A percentile compares a stretch with the other conserved stretches of the same genome.
phyloP scores from a whole-genome alignment of 53 echinoderm and acorn worm genomes.

The Crossaster papposus region DNA sequence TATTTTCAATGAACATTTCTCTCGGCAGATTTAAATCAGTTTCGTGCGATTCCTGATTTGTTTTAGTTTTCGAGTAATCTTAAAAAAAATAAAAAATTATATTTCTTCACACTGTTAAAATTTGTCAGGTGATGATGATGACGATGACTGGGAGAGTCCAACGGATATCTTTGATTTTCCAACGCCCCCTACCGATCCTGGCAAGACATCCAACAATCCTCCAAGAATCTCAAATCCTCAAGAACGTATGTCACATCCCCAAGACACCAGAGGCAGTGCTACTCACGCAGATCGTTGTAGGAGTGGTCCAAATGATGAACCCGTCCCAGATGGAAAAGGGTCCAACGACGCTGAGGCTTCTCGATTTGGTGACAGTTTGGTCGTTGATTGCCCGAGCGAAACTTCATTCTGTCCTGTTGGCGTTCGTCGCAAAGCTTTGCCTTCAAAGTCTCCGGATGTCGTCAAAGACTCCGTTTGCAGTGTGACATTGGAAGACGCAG shows the following conservation, averaged over 20 bases:
- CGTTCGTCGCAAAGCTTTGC: not conserved
- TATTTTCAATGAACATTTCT: too few relatives aligned
- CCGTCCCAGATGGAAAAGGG: not conserved
- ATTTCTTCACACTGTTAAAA: too few relatives aligned
- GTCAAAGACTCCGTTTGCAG: not conserved
- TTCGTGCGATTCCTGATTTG: too few relatives aligned
- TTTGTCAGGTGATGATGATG: not conserved
- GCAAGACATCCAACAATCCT: not conserved
- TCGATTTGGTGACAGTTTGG: not conserved
- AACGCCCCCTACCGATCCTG: not conserved
- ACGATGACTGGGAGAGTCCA: not conserved
- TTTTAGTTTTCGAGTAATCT: too few relatives aligned
- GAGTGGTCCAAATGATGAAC: not conserved
- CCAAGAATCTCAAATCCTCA: too few relatives aligned
- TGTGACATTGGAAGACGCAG: not conserved
- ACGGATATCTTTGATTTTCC: conserved; percentile 29
- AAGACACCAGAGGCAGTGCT: not conserved
- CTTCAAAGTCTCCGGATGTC: not conserved
- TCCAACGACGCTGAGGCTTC: not conserved
- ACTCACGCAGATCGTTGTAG: not conserved
- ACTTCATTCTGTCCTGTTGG: not conserved
- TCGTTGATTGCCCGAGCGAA: not conserved
- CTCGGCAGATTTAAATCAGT: too few relatives aligned
- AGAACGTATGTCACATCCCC: not conserved
- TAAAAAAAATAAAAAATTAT: too few relatives aligned